Percentiles rank a stretch among this genome's conserved stretches.
Conservation (phyloP, 2,113 vertebrate genomes). For the Micronycteris hirsuta region DNA sequence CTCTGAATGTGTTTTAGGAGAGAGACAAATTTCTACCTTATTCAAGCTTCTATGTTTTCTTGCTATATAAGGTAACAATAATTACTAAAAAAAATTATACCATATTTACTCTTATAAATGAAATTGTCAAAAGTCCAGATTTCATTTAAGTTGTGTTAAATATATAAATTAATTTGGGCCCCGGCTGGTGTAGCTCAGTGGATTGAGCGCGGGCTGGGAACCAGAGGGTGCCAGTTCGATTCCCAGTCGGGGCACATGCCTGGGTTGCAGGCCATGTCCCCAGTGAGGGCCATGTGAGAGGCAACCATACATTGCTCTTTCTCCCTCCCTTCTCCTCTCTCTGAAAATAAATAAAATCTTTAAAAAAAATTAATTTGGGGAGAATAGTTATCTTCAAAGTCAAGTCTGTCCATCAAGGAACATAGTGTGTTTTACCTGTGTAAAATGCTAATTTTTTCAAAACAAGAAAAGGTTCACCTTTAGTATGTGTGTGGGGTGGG, state of each 20-base stretch:
- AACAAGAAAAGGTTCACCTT: background rate
- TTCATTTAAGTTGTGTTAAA: background rate
- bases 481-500: background rate
- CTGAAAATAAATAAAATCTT: too few species aligned
- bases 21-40: background rate
- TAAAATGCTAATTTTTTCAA: background rate
- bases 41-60: background rate
- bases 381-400: background rate
- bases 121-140: slow-evolving; percentile 24
- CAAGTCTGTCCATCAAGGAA: background rate
- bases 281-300: too few species aligned
- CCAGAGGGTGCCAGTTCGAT: too few species aligned
- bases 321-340: too few species aligned
- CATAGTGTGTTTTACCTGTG: background rate
- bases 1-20: background rate
- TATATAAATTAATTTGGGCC: background rate
- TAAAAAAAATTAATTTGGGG: background rate
- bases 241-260: too few species aligned
- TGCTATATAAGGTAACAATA: background rate
- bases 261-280: too few species aligned
- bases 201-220: too few species aligned
- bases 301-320: too few species aligned
- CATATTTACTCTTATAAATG: background rate
- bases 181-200: too few species aligned
- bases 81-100: background rate